Evolutionary conservation across 53 echinoderm and acorn worm species (phyloP).

Genomic region (Arbacia lixula): DNA sequence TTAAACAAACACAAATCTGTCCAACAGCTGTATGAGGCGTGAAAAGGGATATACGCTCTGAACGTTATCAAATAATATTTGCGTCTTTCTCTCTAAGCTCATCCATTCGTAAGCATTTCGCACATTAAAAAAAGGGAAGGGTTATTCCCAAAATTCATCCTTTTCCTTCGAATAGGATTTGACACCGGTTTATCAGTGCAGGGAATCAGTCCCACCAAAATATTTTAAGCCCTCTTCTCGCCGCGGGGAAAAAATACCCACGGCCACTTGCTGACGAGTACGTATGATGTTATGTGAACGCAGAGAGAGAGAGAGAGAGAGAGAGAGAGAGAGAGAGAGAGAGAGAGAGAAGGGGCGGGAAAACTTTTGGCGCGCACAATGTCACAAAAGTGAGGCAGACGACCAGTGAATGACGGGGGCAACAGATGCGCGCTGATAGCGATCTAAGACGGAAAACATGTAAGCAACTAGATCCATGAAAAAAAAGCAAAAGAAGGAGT

Average conservation of each 20-base stretch:
- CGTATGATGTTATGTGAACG: no score
- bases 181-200: constrained; percentile 8
- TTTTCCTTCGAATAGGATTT: constrained; percentile 36
- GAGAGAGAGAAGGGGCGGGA: constrained; percentile 14
- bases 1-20: no score
- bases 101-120: no score
- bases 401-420: not conserved
- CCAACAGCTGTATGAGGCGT: no score
- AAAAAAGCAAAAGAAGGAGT: no score
- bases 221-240: constrained; percentile 24
- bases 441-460: no score
- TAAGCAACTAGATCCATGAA: no score
- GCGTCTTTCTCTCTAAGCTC: no score
- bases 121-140: not conserved
- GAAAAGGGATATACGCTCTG: no score
- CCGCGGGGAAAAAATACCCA: constrained; percentile 1
- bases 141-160: constrained; percentile 1
- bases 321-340: not conserved
- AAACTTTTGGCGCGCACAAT: not conserved
- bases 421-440: constrained; percentile 6
- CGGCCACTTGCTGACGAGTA: no score
- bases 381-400: not conserved
- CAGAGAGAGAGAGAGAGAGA: not conserved
- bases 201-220: constrained; percentile 39
- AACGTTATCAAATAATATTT: no score